A percentile compares a stretch with the other conserved stretches of the same genome.
phyloP scores from a whole-genome alignment of 2,797 vertebrate species.

The Naso thynnoides region DNA sequence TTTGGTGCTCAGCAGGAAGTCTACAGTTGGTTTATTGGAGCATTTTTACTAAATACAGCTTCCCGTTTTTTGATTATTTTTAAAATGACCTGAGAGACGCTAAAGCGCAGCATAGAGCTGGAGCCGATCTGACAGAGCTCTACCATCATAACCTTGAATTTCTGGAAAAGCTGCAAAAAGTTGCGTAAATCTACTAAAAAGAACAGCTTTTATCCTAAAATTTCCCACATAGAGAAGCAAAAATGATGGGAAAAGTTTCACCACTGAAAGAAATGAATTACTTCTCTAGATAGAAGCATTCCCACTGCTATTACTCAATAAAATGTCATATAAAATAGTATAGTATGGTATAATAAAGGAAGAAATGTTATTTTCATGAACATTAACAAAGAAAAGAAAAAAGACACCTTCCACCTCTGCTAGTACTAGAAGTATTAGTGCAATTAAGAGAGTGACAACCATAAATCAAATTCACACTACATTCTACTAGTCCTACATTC shows the following conservation, averaged over 20 bases:
- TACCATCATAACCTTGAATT: not conserved
- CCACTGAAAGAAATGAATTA: not conserved
- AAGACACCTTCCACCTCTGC: too few relatives aligned
- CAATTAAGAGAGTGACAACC: not conserved
- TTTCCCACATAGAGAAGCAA: not conserved
- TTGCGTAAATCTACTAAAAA: not conserved
- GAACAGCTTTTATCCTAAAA: not conserved
- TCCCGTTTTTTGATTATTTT: too few relatives aligned
- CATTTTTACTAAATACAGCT: too few relatives aligned
- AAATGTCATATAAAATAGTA: too few relatives aligned
- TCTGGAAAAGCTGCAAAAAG: not conserved
- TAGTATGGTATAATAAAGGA: too few relatives aligned
- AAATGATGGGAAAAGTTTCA: not conserved
- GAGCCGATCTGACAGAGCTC: not conserved
- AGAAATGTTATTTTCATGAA: too few relatives aligned
- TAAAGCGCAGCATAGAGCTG: not conserved
- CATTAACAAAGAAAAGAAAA: too few relatives aligned
- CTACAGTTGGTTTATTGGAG: too few relatives aligned
- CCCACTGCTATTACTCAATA: not conserved
- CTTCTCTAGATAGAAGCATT: not conserved
- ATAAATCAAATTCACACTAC: not conserved
- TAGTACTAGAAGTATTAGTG: too few relatives aligned
- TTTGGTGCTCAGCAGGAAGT: not conserved
- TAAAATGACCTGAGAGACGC: conserved; percentile 5
- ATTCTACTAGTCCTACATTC: too few relatives aligned